Percentiles rank a stretch among this genome's conserved stretches.
These are phyloP conservation scores for Philopotamus ludificatus DNA, from an alignment of 1,140 invertebrate species.

Conservation along the genomic window DNA sequence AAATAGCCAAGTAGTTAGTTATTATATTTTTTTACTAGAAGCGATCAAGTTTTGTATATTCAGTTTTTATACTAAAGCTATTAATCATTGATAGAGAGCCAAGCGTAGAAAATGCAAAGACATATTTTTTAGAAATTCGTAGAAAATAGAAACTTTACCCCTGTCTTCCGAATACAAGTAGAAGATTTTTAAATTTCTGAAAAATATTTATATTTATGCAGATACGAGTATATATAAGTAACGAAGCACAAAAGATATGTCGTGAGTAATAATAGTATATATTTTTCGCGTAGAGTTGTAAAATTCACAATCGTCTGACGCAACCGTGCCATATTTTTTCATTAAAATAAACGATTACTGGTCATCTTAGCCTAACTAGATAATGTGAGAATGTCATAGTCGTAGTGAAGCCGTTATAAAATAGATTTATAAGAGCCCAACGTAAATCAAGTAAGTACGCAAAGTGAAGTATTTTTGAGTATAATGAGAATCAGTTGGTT, in stretches of 20 bases:
- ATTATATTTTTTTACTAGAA: slow-evolving; percentile 25
- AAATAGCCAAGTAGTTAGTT: slow-evolving; percentile 14
- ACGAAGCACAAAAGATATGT: slow-evolving; percentile 35
- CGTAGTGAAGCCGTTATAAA: slow-evolving; percentile 25
- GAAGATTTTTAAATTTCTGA: slow-evolving; percentile 28
- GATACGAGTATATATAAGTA: slow-evolving; percentile 18
- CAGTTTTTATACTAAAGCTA: slow-evolving; percentile 20
- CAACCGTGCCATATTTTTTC: background rate
- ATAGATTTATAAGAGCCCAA: slow-evolving; percentile 35
- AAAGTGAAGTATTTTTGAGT: slow-evolving; percentile 21
- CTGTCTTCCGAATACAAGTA: slow-evolving; percentile 39
- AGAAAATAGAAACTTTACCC: slow-evolving; percentile 38
- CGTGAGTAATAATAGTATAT: slow-evolving; percentile 15
- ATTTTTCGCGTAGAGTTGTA: slow-evolving; percentile 5
- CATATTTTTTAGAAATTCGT: slow-evolving; percentile 30
- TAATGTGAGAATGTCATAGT: slow-evolving; percentile 23
- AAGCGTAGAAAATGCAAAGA: slow-evolving; percentile 25
- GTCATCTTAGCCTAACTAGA: slow-evolving; percentile 25
- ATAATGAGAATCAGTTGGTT: slow-evolving; percentile 32
- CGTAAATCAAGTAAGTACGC: slow-evolving; percentile 19
- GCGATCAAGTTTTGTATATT: background rate
- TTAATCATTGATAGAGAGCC: slow-evolving; percentile 16
- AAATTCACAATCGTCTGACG: background rate
- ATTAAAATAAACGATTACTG: slow-evolving; percentile 11
- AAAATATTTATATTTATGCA: slow-evolving; percentile 33